Conservation (phyloP, 2,888 invertebrate genomes). For the Leptinotarsa juncta region DNA sequence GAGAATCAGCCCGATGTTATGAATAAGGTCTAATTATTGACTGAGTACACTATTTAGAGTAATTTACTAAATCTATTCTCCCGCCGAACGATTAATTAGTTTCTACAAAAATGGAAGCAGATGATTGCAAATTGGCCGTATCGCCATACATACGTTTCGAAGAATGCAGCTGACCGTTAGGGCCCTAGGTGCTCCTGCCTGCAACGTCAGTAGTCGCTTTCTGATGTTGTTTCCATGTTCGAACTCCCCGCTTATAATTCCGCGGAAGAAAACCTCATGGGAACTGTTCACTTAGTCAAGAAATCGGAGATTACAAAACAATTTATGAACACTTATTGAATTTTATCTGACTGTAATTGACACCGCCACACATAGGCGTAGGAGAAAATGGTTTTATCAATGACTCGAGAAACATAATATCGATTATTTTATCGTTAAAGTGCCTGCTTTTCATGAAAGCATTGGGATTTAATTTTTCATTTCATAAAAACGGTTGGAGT, state of each 20-base stretch:
- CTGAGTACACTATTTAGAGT: conserved; percentile 11
- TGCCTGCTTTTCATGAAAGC: no score
- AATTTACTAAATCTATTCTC: conserved; percentile 16
- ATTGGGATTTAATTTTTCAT: no score
- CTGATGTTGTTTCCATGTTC: conserved; percentile 51
- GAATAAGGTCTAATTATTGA: conserved; percentile 13
- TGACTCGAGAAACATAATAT: neutral
- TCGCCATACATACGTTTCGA: conserved; percentile 33
- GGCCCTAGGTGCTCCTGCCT: conserved; percentile 43
- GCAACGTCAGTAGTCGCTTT: conserved; percentile 17
- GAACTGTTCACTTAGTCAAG: conserved; percentile 51
- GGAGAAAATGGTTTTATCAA: neutral
- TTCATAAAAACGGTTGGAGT: no score
- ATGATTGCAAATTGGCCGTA: conserved; percentile 16
- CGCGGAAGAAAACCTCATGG: conserved; percentile 54
- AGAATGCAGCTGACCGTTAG: conserved; percentile 48
- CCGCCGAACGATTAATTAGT: conserved; percentile 17
- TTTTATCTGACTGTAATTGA: conserved; percentile 42
- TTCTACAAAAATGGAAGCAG: conserved; percentile 8
- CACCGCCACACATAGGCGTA: conserved; percentile 31
- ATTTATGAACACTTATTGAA: conserved; percentile 50
- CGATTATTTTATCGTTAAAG: no score
- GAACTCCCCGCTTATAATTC: conserved; percentile 54
- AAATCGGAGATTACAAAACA: conserved; percentile 50
- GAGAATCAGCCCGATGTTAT: neutral